phyloP scores from a whole-genome alignment of 2,113 vertebrate species.

The Tetraodon nigroviridis region DNA sequence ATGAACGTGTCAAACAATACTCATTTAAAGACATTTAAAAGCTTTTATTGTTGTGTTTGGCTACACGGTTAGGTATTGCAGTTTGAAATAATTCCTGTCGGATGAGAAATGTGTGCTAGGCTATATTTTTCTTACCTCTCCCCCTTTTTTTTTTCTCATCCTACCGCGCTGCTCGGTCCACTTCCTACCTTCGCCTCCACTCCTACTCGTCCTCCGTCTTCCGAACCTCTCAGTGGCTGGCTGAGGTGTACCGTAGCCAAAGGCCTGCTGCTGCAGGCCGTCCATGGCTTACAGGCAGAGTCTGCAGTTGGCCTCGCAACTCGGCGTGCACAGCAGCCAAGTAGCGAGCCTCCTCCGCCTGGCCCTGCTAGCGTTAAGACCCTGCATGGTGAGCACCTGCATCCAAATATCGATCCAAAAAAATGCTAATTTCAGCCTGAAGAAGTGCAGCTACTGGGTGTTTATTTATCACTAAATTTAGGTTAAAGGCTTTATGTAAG shows the following conservation, averaged over 20 bases:
- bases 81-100: too few species aligned
- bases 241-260: constrained; percentile 87
- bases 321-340: constrained; percentile 82
- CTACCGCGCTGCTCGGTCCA: too few species aligned
- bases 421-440: not conserved
- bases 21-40: too few species aligned
- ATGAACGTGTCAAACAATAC: too few species aligned
- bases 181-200: not conserved
- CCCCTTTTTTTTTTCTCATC: not conserved
- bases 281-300: constrained; percentile 89
- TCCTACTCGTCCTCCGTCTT: constrained; percentile 5
- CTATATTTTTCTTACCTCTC: not conserved
- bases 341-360: constrained; percentile 85
- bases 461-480: too few species aligned
- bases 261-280: constrained; percentile 86
- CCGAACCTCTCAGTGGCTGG: constrained; percentile 81
- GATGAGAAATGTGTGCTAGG: too few species aligned
- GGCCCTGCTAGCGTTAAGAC: constrained; percentile 80
- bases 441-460: too few species aligned
- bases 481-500: too few species aligned
- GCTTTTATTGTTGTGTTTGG: too few species aligned
- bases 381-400: constrained; percentile 81
- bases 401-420: not conserved
- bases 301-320: constrained; percentile 88
- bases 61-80: too few species aligned